Percentiles rank a stretch among this genome's conserved stretches.
phyloP scores from a whole-genome alignment of 2,888 invertebrate species.

The Blastobasis adustella region DNA sequence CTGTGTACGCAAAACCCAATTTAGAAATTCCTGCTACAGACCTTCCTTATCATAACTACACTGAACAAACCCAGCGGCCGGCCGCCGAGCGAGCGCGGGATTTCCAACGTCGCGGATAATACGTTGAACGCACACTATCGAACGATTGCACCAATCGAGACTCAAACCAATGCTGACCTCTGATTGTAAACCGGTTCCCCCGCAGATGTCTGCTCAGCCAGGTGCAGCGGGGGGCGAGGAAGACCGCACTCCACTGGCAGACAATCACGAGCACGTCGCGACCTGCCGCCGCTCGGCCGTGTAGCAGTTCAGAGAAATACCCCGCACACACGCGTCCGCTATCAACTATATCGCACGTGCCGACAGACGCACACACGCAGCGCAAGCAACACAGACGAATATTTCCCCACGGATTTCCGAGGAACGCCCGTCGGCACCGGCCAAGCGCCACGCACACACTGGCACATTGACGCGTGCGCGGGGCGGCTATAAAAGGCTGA shows the following conservation, averaged over 20 bases:
- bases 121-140: constrained; percentile 21
- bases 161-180: constrained; percentile 9
- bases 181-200: constrained; percentile 17
- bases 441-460: constrained; percentile 47
- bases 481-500: constrained; percentile 8
- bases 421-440: constrained; percentile 45
- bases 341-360: constrained; percentile 18
- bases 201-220: constrained; percentile 15
- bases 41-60: constrained; percentile 26
- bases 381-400: constrained; percentile 22
- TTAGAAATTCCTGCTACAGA: constrained; percentile 15
- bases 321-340: constrained; percentile 29
- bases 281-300: constrained; percentile 24
- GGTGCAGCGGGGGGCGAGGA: constrained; percentile 22
- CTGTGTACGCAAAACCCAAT: constrained; percentile 4
- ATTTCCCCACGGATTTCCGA: constrained; percentile 41
- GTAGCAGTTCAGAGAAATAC: constrained; percentile 20
- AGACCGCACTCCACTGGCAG: constrained; percentile 20
- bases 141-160: constrained; percentile 9
- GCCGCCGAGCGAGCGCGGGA: constrained; percentile 19
- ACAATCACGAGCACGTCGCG: constrained; percentile 34
- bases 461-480: constrained; percentile 28
- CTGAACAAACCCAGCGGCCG: constrained; percentile 19
- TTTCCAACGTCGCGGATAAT: constrained; percentile 26
- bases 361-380: constrained; percentile 21